These are phyloP conservation scores for Sitobion miscanthi DNA, from an alignment of 1,140 invertebrate genomes.

Conservation along the genomic window DNA sequence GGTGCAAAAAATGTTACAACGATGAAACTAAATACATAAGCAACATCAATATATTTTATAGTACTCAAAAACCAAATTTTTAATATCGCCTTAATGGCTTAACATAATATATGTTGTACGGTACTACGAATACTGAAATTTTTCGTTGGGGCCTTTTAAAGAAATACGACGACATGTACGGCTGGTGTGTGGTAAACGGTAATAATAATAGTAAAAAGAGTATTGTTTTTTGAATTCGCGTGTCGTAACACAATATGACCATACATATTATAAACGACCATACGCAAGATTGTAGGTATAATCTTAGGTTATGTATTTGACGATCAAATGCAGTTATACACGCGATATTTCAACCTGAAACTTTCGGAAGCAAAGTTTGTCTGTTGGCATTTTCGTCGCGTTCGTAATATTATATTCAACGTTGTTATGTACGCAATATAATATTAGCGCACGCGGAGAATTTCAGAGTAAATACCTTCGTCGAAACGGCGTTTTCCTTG, in stretches of 20 bases:
- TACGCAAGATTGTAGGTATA: not conserved
- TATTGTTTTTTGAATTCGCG: not conserved
- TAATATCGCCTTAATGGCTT: not conserved
- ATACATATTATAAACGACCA: not conserved
- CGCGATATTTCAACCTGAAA: not conserved
- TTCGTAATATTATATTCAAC: not conserved
- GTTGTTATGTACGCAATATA: not conserved
- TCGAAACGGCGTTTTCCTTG: not conserved
- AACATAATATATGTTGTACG: too few species aligned
- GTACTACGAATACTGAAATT: not conserved
- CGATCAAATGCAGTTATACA: not conserved
- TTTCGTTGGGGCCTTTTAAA: not conserved
- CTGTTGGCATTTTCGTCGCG: not conserved
- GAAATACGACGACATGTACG: not conserved
- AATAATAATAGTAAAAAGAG: not conserved
- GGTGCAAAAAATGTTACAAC: not conserved
- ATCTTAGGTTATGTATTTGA: not conserved
- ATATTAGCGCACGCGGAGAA: not conserved
- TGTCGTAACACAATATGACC: not conserved
- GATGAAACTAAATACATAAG: not conserved
- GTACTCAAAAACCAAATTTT: not conserved
- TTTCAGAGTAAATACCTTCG: not conserved
- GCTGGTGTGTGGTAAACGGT: not conserved
- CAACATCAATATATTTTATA: not conserved
- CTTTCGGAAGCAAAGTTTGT: not conserved